Base-by-base conservation (phyloP, 2,797 vertebrate genomes). In the Anas acuta region DNA sequence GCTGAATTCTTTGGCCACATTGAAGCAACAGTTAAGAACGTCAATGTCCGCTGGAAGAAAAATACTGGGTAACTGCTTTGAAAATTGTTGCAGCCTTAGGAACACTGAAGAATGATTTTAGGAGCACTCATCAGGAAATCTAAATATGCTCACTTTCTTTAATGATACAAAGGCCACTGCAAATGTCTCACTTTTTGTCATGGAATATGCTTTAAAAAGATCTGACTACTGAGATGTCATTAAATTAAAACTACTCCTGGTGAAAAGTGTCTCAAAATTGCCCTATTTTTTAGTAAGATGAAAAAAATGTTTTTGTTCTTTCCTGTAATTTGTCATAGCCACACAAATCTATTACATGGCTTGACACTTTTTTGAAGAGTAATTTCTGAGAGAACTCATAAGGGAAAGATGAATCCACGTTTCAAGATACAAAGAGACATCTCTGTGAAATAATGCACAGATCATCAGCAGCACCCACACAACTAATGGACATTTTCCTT, bases 261-360 rank as follows among this genome's bases (percentile, higher is more conserved):
- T 56, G 64, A 92, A 94, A 94, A 93, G 22, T 53, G 45, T 74
- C 81, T 89, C 41, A 94, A 92, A 95, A 95, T 92, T 87, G 53
- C 37, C 54, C 41, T 79, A 54, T 82, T 77, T 94, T 95, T 91
- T 30, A 57, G 71, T 58, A 70, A 89, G 71, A 77, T 89, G 53
- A 79, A 92, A 95, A 85, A 95, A 90, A 83, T 78, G 57, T 14
- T 87, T 93, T 93, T 93, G 58, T 66, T 96, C 90, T 74, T 89
- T 90, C 74, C 85, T 95, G 84, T 84, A 94, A 95, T 94, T 97
- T 96, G 65, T 92, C 94, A 93, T 73, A 94, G 80, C 45, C 84
- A 92, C 92, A 90, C 49, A 95, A 95, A 89, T 84, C 77, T 96
- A 69, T 93, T 92, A 75, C 54, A 80, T 53, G 65, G 26, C 61